A percentile compares a stretch with the other conserved stretches of the same genome.
These are phyloP conservation scores for Toxotes jaculatrix DNA, from an alignment of 2,113 vertebrate species.

Conservation along the genomic window DNA sequence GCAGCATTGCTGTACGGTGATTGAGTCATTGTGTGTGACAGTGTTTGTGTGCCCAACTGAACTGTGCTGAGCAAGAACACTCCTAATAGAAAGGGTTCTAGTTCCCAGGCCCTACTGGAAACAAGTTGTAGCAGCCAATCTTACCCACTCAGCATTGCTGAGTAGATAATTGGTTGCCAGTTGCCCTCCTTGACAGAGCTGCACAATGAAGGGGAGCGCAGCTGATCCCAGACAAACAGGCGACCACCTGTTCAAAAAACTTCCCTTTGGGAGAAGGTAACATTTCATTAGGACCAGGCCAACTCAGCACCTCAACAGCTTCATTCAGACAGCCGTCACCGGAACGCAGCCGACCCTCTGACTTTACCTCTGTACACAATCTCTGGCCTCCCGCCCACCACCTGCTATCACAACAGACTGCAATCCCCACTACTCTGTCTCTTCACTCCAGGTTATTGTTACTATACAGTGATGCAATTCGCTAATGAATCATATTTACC, in stretches of 20 bases:
- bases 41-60: slow-evolving; percentile 46
- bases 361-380: slow-evolving; percentile 38
- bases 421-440: slow-evolving; percentile 25
- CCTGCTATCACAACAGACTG: slow-evolving; percentile 57
- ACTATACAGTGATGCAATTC: not conserved
- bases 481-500: slow-evolving; percentile 22
- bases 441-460: slow-evolving; percentile 25
- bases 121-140: slow-evolving; percentile 63
- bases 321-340: slow-evolving; percentile 45
- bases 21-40: slow-evolving; percentile 51
- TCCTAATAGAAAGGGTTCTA: slow-evolving; percentile 44
- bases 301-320: slow-evolving; percentile 47
- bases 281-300: slow-evolving; percentile 50
- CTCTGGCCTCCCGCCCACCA: slow-evolving; percentile 61
- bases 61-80: slow-evolving; percentile 40
- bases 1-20: slow-evolving; percentile 20
- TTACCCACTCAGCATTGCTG: slow-evolving; percentile 59
- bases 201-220: slow-evolving; percentile 51
- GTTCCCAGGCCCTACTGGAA: slow-evolving; percentile 54
- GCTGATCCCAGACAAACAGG: slow-evolving; percentile 58
- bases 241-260: slow-evolving; percentile 56
- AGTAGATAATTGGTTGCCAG: slow-evolving; percentile 75
- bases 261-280: slow-evolving; percentile 38
- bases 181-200: slow-evolving; percentile 64
- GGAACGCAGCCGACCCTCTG: slow-evolving; percentile 39